phyloP scores from a whole-genome alignment of 2,797 vertebrate genomes.

The Anniella stebbinsi region DNA sequence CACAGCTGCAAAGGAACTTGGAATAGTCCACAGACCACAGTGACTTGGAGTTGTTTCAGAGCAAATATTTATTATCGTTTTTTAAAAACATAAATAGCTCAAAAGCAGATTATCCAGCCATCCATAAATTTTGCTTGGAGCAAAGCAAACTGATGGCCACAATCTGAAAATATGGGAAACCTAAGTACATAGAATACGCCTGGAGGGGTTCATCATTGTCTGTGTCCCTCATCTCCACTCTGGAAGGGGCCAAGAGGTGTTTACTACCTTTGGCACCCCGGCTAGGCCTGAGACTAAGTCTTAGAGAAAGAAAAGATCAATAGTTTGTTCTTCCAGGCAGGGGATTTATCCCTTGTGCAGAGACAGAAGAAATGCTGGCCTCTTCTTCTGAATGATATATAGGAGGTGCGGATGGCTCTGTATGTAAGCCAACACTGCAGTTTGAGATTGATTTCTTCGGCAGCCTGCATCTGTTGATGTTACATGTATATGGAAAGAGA shows the following conservation, averaged over 20 bases:
- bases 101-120: not conserved
- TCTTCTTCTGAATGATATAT: not conserved
- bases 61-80: not conserved
- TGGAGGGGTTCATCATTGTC: not conserved
- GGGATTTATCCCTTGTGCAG: not conserved
- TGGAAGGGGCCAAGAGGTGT: not conserved
- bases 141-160: not conserved
- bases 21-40: not conserved
- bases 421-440: not conserved
- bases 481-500: not conserved
- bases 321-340: not conserved
- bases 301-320: not conserved
- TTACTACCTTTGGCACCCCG: not conserved
- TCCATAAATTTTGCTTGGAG: not conserved
- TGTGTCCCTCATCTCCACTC: not conserved
- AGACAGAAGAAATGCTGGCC: not conserved
- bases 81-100: not conserved
- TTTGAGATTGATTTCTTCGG: not conserved
- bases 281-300: not conserved
- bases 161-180: not conserved
- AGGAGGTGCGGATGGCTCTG: not conserved
- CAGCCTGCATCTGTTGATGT: constrained; percentile 2
- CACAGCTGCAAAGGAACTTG: not conserved
- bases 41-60: not conserved
- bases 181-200: not conserved